Conservation (phyloP, 2,888 invertebrate species). For the Disparrhopalites patrizii region DNA sequence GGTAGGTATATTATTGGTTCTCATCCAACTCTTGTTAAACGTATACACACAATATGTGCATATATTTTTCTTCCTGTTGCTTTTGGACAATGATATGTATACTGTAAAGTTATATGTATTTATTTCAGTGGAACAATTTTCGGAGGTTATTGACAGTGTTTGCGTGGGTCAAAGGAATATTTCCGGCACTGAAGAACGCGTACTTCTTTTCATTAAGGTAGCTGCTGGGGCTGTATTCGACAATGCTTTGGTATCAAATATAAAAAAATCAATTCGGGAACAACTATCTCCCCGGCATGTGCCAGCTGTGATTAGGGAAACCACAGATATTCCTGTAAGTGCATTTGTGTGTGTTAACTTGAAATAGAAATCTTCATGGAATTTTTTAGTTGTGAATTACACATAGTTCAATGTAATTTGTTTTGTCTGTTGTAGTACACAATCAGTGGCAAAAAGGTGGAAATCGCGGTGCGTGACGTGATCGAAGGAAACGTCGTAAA, state of each 20-base stretch:
- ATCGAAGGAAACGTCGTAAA: conserved; percentile 53
- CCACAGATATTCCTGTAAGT: conserved; percentile 50
- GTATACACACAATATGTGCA: background rate
- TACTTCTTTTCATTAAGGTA: conserved; percentile 58
- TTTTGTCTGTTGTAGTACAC: conserved; percentile 54
- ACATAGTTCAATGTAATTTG: no score
- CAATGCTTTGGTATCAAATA: conserved; percentile 51
- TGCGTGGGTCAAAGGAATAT: conserved; percentile 56
- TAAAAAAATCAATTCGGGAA: conserved; percentile 53
- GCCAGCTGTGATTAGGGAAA: conserved; percentile 54
- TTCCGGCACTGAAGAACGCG: conserved; percentile 55
- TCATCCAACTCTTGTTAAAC: no score
- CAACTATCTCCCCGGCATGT: conserved; percentile 57
- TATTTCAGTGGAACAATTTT: conserved; percentile 54
- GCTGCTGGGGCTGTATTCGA: conserved; percentile 50
- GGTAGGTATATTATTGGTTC: conserved; percentile 50
- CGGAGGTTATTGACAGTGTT: conserved; percentile 56
- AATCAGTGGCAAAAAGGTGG: conserved; percentile 59
- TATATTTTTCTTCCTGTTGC: background rate
- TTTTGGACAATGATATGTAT: background rate
- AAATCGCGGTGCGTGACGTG: conserved; percentile 57
- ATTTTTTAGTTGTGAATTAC: no score
- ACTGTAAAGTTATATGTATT: background rate
- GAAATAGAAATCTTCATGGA: no score
- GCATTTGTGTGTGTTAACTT: no score